Base-by-base conservation (phyloP, 2,888 invertebrate species). In the Euspilapteryx auroguttella region DNA sequence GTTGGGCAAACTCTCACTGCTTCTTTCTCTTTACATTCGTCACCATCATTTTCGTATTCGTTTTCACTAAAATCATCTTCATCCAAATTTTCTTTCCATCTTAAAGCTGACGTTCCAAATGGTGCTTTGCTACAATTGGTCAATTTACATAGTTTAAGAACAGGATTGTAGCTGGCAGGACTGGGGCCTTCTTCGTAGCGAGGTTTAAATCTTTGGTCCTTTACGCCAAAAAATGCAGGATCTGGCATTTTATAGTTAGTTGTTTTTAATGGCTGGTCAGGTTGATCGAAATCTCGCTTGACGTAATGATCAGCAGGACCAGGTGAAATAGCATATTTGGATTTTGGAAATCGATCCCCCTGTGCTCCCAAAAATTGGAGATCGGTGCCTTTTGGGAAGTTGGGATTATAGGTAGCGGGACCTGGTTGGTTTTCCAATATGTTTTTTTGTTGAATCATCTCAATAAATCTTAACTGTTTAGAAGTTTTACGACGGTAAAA, bases 391-490 rank as follows among this genome's bases (percentile, higher is more conserved):
- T 44, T 52, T n/a, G 54, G 46, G 8, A 30, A 20, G n/a, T 32
- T 41, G 12, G 61, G 63, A n/a, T 22, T 40, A 32, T 73, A 73
- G 10, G 42, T 30, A 25, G 53, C 49, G 8, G 69, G 69, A 2
- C 73, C 61, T 8, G 71, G 69, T 2, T 35, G 37, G 24, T 40
- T 45, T 34, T 69, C 58, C 27, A 38, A 34, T 27, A 61, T 40
- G 35, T 57, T 48, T 35, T 36, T 49, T 34, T 45, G 38, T 37
- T 69, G 63, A 9, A 69, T 35, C 35, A 49, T 49, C 44, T 73
- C 71, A 30, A 66, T 56, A 34, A 44, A 68, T 31, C 73, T 52
- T 14, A 53, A 38, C 35, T 68, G 65, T 34, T 49, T 64, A 6
- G 61, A 52, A 9, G 40, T 47, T 47, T 55, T 56, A 25, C 64